phyloP scores from a whole-genome alignment of 2,797 vertebrate species.

The Hapalemur alaotrensis region DNA sequence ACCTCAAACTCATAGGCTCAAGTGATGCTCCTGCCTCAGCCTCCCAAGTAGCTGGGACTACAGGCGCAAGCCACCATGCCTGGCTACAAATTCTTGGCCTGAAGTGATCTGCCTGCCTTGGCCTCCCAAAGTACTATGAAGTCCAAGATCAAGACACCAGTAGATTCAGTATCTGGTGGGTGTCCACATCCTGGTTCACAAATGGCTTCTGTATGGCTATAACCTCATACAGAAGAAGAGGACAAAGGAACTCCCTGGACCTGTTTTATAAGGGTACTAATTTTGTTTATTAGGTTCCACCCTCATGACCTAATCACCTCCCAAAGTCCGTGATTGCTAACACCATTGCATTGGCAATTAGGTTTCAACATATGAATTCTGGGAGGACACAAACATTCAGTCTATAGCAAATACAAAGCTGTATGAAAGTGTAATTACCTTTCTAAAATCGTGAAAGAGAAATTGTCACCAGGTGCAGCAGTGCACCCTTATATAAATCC shows the following conservation, averaged over 20 bases:
- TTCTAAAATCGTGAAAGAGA: constrained; percentile 9
- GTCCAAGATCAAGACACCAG: background rate
- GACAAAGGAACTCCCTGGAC: background rate
- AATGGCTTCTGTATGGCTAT: background rate
- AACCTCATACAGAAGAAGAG: background rate
- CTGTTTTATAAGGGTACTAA: background rate
- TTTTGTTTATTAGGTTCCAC: background rate
- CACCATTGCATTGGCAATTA: background rate
- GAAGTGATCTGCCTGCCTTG: no score
- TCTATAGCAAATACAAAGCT: background rate
- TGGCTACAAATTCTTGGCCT: no score
- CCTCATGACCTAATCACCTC: background rate
- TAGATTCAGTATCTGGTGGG: background rate
- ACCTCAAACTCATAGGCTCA: background rate
- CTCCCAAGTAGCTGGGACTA: no score
- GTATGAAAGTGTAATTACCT: background rate
- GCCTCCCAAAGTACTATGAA: background rate
- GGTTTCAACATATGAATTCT: background rate
- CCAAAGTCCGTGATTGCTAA: background rate
- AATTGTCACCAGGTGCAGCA: background rate
- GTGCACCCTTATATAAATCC: no score
- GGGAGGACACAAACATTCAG: background rate
- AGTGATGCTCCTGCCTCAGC: background rate
- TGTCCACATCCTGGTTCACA: background rate
- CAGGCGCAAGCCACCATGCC: fast-evolving